A percentile compares a stretch with the other conserved stretches of the same genome.
These are phyloP conservation scores for Tetrao urogallus DNA, from an alignment of 2,113 vertebrate genomes.

Conservation along the genomic window DNA sequence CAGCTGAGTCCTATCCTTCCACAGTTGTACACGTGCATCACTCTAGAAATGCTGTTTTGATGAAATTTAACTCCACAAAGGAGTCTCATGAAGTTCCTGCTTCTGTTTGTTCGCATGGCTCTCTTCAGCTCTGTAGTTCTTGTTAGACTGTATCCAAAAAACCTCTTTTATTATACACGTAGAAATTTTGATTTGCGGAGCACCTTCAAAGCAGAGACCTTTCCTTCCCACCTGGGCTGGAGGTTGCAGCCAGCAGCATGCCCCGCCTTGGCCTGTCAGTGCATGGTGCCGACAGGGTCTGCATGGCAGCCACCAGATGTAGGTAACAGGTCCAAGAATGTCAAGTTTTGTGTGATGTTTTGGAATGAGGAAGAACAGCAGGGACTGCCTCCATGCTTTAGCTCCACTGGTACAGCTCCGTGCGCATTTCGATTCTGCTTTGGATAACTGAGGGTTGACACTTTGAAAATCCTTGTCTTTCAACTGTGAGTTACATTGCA, in stretches of 20 bases:
- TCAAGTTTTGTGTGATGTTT: neutral
- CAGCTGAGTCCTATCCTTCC: conserved; percentile 21
- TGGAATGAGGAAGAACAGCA: neutral
- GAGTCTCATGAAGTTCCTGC: neutral
- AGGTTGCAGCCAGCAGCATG: neutral
- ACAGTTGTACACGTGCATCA: conserved; percentile 29
- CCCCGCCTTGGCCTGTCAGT: neutral
- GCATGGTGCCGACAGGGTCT: neutral
- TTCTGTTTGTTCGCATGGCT: neutral
- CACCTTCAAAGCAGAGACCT: neutral
- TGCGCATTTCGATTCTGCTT: neutral
- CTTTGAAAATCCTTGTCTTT: neutral
- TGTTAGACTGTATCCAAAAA: neutral
- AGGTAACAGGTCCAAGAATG: neutral
- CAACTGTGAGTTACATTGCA: neutral
- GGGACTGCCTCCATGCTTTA: neutral
- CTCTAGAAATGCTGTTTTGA: neutral
- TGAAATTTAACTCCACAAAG: conserved; percentile 14
- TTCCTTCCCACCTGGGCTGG: neutral
- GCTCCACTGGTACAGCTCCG: neutral
- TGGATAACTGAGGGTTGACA: neutral
- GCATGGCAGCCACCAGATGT: neutral
- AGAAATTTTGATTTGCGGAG: neutral
- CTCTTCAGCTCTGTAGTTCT: neutral
- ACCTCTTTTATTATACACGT: neutral